Evolutionary conservation across 1,140 invertebrate species (phyloP), one percentile per base, ranked within the genome.

Genomic region (Protaetia brevitarsis): DNA sequence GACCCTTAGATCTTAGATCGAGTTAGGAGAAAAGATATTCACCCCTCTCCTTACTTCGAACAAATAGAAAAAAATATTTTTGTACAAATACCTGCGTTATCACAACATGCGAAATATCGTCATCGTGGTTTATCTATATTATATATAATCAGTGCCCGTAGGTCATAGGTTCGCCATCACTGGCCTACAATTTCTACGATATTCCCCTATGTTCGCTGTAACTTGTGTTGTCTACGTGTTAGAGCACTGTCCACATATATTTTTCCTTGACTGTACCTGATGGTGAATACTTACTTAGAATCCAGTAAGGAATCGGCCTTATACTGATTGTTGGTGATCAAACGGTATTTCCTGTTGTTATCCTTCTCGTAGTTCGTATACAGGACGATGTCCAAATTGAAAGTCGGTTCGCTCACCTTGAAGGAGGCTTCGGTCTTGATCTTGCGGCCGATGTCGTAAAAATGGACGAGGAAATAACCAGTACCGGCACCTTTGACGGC

Each of bases 281-380:
- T n/a, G n/a, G n/a, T n/a, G n/a, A n/a, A n/a, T 29, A 80, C 82
- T 80, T 78, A 84, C 80, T 88, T 90, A 0, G 88, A 84, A n/a
- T 87, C 84, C 0, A 91, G 29, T 0, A 19, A 23, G 2, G 79
- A 78, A 0, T 80, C 81, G 4, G 84, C 81, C 0, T 82, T 82
- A 0, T 84, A 64, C 51, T 84, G 84, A 31, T 82, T 86, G 27
- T 83, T 79, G 0, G 89, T 89, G n/a, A 81, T 81, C 4, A 89
- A 70, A 66, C 82, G 81, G 0, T 92, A 67, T 68, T 86, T 86
- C 56, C 88, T 85, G 45, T 75, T 85, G 10, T 86, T 86, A 72
- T 89, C 84, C 67, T 89, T 89, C 10, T 87, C 84, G n/a, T 84
- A 87, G 73, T 91, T 84, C 6, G 87, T 84, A 21, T 82, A 83